Evolutionary conservation across 92 coral and sea anemone species (phyloP).

Genomic region (Porites evermanni): DNA sequence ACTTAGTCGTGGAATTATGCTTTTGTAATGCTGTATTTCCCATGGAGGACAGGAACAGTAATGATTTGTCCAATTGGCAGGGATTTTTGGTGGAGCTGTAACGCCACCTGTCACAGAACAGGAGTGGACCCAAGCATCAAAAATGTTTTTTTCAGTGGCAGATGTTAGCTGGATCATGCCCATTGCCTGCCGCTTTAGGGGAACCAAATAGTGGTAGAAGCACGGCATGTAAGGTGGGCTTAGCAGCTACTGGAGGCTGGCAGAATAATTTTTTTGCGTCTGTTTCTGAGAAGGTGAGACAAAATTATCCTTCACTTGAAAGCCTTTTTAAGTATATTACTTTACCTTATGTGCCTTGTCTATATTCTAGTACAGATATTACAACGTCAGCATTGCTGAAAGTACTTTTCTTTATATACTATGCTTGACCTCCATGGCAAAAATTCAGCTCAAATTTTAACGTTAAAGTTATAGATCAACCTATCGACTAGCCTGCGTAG

Average conservation of each 20-base stretch:
- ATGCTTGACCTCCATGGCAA: too few species aligned
- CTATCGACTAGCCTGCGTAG: neutral
- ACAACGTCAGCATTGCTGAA: neutral
- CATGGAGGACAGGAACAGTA: too few species aligned
- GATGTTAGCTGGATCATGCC: constrained; percentile 56
- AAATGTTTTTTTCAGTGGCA: constrained; percentile 4
- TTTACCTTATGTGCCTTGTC: neutral
- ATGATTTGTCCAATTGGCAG: too few species aligned
- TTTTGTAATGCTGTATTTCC: too few species aligned
- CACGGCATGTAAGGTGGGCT: constrained; percentile 63
- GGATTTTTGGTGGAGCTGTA: too few species aligned
- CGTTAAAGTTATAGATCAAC: neutral
- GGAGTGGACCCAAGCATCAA: too few species aligned
- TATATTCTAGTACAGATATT: neutral
- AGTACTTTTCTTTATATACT: neutral
- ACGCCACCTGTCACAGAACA: too few species aligned
- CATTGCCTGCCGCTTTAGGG: constrained; percentile 54
- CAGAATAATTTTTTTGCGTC: constrained; percentile 31
- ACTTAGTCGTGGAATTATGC: too few species aligned
- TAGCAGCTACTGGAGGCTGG: constrained; percentile 57
- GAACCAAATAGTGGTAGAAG: constrained; percentile 56
- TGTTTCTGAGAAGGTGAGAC: constrained; percentile 30
- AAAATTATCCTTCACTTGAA: neutral
- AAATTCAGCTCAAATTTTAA: neutral
- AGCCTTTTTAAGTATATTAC: neutral